Base-by-base conservation (phyloP, 2,113 vertebrate genomes). In the Tautogolabrus adspersus region DNA sequence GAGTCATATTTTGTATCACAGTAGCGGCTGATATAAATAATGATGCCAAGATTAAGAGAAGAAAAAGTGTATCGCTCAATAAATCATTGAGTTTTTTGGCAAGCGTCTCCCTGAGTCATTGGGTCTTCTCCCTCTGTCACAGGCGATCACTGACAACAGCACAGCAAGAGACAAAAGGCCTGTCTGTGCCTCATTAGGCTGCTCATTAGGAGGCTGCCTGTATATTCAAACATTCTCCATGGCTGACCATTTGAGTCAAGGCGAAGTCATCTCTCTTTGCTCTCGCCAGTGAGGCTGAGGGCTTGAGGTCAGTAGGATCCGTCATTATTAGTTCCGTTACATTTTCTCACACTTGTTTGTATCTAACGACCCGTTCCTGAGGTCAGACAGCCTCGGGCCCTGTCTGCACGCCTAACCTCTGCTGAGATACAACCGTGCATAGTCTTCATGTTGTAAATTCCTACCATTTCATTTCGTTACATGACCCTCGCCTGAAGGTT, bases 311-410 rank as follows among this genome's bases (percentile, higher is more conserved):
- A 86, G 72, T 21, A 22, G 55, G 74, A 74, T 81, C 68, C 69
- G 66, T 88, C 85, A 79, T 89, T 75, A 87, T 87, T 88, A 83
- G 84, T 87, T 80, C 78, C 54, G 16, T 81, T 86, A 85, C 78
- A 90, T 84, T 84, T 78, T 87, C 70, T 73, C 58, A 34, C 82
- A 88, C 85, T 81, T 73, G 69, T 84, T 84, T 37, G 59, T 67
- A 88, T 86, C 72, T 59, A 60, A 72, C n/a, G 63, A 86, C 76
- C 87, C 9, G 21, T 59, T 66, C 75, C 73, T 40, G 54, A 44
- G 85, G 82, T 89, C 86, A 79, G 66, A 70, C 61, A 77, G 66
- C 85, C 74, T 54, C 52, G 12, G 64, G 74, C 59, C 10, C 22
- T 30, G 75, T 91, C 74, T 81, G 76, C 10, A 69, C 2, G 54